A percentile compares a stretch with the other conserved stretches of the same genome.
phyloP scores from a whole-genome alignment of 2,888 invertebrate species.

The Polyommatus iphigenia region DNA sequence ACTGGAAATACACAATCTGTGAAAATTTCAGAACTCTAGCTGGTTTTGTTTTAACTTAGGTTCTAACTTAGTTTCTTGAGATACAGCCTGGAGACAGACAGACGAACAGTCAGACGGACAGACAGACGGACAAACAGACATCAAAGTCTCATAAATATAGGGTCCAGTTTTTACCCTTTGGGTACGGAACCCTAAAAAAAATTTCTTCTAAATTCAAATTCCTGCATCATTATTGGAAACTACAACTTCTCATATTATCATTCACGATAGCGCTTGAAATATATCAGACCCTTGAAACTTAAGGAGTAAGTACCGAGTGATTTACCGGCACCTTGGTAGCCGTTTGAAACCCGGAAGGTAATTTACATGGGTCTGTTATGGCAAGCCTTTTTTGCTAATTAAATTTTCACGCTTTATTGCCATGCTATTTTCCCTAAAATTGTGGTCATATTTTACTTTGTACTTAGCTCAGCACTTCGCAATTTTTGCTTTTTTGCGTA shows the following conservation, averaged over 20 bases:
- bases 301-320: constrained; percentile 70
- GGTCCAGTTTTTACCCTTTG: too few relatives aligned
- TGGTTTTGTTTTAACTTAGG: too few relatives aligned
- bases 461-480: not conserved
- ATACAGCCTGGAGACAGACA: too few relatives aligned
- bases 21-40: too few relatives aligned
- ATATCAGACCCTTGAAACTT: constrained; percentile 65
- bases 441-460: not conserved
- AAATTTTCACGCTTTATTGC: constrained; percentile 25
- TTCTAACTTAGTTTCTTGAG: too few relatives aligned
- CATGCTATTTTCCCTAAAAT: not conserved
- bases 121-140: too few relatives aligned
- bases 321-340: constrained; percentile 70
- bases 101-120: too few relatives aligned
- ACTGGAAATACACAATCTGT: too few relatives aligned
- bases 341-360: constrained; percentile 50
- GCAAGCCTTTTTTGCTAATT: constrained; percentile 31
- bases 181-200: too few relatives aligned
- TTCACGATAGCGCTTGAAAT: constrained; percentile 40
- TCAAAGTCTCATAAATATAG: too few relatives aligned
- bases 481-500: not conserved
- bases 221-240: not conserved
- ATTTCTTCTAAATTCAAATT: not conserved
- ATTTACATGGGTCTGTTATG: constrained; percentile 28
- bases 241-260: not conserved